Evolutionary conservation across 2,797 vertebrate species (phyloP).

Genomic region (Otus scops): DNA sequence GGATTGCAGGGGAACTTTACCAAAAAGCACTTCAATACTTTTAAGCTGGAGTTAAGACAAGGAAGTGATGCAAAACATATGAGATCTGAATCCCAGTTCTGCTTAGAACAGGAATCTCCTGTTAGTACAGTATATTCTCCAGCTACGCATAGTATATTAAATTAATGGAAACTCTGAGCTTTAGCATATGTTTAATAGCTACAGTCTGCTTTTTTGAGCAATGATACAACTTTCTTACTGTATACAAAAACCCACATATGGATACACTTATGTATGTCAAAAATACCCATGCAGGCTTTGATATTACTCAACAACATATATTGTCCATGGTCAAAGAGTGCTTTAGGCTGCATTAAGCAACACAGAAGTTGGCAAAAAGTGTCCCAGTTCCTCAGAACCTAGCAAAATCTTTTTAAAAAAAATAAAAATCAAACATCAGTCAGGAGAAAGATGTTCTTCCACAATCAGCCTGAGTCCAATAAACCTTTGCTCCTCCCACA

Average conservation of each 20-base stretch:
- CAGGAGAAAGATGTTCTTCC: background rate
- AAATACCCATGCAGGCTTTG: background rate
- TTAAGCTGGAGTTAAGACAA: background rate
- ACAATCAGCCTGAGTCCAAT: background rate
- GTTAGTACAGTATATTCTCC: background rate
- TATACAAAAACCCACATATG: background rate
- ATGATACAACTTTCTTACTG: background rate
- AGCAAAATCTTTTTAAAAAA: background rate
- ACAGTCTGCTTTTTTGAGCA: background rate
- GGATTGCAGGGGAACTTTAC: background rate
- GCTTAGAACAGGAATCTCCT: background rate
- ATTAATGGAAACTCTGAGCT: constrained; percentile 43
- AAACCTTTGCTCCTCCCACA: background rate
- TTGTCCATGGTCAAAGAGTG: background rate
- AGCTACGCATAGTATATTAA: background rate
- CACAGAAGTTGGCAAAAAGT: background rate
- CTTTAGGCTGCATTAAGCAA: background rate
- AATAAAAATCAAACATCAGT: too few relatives aligned
- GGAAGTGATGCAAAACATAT: constrained; percentile 26
- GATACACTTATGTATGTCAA: background rate
- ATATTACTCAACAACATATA: background rate
- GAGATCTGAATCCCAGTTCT: background rate
- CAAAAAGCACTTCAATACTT: background rate
- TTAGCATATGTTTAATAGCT: constrained; percentile 29
- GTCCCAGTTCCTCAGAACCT: background rate